These are phyloP conservation scores for Brenthis ino DNA, from an alignment of 2,888 invertebrate species.

Conservation along the genomic window DNA sequence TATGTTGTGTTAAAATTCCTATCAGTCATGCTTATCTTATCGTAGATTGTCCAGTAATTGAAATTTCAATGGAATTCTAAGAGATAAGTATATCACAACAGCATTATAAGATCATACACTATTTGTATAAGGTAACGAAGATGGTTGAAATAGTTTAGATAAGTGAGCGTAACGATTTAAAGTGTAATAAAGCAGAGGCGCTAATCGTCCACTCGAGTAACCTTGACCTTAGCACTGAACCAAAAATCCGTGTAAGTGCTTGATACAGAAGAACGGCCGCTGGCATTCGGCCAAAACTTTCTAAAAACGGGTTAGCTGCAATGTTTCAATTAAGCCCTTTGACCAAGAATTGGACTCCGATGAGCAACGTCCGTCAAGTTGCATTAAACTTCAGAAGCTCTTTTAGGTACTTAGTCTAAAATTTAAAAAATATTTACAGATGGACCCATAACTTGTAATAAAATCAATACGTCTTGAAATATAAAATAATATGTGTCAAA, in stretches of 20 bases:
- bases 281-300: slow-evolving; percentile 72
- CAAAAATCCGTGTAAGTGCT: slow-evolving; percentile 58
- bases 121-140: not conserved
- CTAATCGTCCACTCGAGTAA: slow-evolving; percentile 47
- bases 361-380: slow-evolving; percentile 38
- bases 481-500: no score
- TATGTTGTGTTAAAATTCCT: slow-evolving; percentile 4
- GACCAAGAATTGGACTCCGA: slow-evolving; percentile 39
- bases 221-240: slow-evolving; percentile 66
- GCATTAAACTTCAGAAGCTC: slow-evolving; percentile 47
- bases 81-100: not conserved
- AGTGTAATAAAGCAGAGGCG: slow-evolving; percentile 29
- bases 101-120: slow-evolving; percentile 2
- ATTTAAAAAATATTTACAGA: no score
- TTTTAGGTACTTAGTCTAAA: not conserved
- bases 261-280: slow-evolving; percentile 61
- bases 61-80: slow-evolving; percentile 16
- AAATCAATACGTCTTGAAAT: no score
- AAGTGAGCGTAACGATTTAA: slow-evolving; percentile 16
- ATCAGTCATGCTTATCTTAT: slow-evolving; percentile 13
- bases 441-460: no score
- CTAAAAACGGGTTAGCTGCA: slow-evolving; percentile 69
- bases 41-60: slow-evolving; percentile 9
- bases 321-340: slow-evolving; percentile 63
- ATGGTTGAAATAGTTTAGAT: slow-evolving; percentile 7